Evolutionary conservation across 2,797 vertebrate genomes (phyloP).

Genomic region (Protosalanx chinensis): DNA sequence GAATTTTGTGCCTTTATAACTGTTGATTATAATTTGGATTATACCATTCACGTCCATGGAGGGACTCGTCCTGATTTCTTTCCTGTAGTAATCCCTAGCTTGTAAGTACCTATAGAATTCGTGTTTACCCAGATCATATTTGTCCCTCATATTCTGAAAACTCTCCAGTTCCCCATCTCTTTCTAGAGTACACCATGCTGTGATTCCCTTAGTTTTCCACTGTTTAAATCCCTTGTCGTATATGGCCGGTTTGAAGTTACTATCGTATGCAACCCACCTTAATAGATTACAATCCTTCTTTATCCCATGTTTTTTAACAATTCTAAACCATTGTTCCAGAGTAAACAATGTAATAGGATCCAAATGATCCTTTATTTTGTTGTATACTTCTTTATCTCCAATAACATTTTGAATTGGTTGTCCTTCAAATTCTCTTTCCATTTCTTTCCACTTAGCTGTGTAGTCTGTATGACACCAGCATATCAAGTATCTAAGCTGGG

Average conservation of each 20-base stretch:
- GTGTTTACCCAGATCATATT: no score
- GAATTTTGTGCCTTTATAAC: no score
- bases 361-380: background rate
- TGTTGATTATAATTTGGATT: no score
- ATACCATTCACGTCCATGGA: no score
- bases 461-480: no score
- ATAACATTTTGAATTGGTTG: no score
- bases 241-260: background rate
- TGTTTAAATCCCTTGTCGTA: background rate
- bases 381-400: background rate
- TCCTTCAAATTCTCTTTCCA: no score
- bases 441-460: no score
- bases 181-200: conserved; percentile 1
- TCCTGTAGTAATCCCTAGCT: no score
- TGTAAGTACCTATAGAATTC: no score
- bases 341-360: background rate
- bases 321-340: conserved; percentile 4
- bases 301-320: background rate
- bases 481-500: no score
- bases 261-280: conserved; percentile 1
- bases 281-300: conserved; percentile 5
- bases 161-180: background rate
- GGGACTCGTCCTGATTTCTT: no score
- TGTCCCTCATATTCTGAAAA: background rate
- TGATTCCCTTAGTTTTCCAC: conserved; percentile 2